Conservation (phyloP, 2,888 invertebrate genomes). For the Reticulitermes lucifugus region DNA sequence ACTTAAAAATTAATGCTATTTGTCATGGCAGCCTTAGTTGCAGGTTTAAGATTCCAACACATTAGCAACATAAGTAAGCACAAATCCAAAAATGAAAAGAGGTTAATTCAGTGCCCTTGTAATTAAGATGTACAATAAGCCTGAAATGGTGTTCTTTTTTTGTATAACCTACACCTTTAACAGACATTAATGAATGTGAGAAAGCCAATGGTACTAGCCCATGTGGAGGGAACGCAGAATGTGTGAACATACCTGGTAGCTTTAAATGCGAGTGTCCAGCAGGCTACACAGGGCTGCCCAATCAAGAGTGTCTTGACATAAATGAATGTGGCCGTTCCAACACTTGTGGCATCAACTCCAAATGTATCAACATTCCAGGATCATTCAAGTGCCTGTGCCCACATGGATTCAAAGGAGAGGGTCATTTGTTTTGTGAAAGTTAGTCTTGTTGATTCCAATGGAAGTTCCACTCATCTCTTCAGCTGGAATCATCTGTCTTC, state of each 20-base stretch:
- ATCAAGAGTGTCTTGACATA: conserved; percentile 76
- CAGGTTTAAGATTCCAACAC: no score
- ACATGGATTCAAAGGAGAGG: conserved; percentile 80
- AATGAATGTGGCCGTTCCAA: conserved; percentile 77
- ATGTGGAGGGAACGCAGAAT: conserved; percentile 77
- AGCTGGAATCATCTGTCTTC: background rate
- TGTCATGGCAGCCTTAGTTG: no score
- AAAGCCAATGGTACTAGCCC: conserved; percentile 66
- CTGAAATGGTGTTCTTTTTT: conserved; percentile 26
- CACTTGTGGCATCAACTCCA: conserved; percentile 80
- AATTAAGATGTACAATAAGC: background rate
- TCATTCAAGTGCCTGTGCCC: conserved; percentile 83
- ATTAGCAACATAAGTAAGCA: no score
- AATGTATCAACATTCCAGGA: conserved; percentile 85
- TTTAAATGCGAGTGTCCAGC: conserved; percentile 79
- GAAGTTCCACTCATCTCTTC: background rate
- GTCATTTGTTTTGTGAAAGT: conserved; percentile 82
- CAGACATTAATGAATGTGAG: conserved; percentile 82
- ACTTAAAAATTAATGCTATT: no score
- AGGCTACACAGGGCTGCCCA: conserved; percentile 74
- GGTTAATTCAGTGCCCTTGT: no score
- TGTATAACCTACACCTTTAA: background rate
- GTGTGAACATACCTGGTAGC: conserved; percentile 81
- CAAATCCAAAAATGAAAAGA: no score
- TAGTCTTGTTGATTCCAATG: conserved; percentile 63